A percentile compares a stretch with the other conserved stretches of the same genome.
phyloP scores from a whole-genome alignment of 2,797 vertebrate genomes.

The Gymnodraco acuticeps region DNA sequence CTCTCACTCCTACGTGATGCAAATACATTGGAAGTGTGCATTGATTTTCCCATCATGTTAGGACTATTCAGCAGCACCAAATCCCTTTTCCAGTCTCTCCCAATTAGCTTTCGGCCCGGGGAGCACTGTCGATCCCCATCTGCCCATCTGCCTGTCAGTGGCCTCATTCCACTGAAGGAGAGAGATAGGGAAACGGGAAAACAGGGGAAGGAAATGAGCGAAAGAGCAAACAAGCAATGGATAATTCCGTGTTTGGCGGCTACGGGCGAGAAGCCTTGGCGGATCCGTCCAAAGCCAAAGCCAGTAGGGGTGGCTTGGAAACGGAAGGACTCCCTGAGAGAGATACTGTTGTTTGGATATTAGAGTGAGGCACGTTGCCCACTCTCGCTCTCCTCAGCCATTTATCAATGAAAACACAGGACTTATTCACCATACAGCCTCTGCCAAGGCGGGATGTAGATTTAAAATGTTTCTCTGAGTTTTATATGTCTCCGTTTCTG shows the following conservation, averaged over 20 bases:
- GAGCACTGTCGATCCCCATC: conserved; percentile 85
- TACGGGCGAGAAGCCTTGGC: conserved; percentile 74
- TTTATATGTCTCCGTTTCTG: conserved; percentile 48
- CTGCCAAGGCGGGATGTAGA: conserved; percentile 69
- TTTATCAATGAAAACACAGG: conserved; percentile 80
- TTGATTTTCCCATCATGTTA: conserved; percentile 84
- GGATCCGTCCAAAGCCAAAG: conserved; percentile 66
- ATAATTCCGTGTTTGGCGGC: conserved; percentile 78
- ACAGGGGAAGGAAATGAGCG: conserved; percentile 49
- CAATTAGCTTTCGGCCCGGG: conserved; percentile 84
- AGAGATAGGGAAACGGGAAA: conserved; percentile 52
- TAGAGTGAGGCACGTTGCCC: conserved; percentile 74
- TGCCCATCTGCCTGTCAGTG: conserved; percentile 83
- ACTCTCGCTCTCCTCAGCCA: conserved; percentile 66
- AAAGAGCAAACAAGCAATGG: conserved; percentile 59
- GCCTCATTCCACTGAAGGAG: conserved; percentile 75
- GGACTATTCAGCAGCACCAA: conserved; percentile 77
- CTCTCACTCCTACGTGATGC: conserved; percentile 67
- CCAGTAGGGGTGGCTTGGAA: conserved; percentile 77
- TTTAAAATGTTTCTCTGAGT: conserved; percentile 50
- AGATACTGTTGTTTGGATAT: conserved; percentile 80
- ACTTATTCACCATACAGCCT: conserved; percentile 45
- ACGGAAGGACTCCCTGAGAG: conserved; percentile 76
- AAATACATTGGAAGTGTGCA: conserved; percentile 75
- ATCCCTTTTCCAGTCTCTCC: conserved; percentile 81